Conservation (phyloP, 2,888 invertebrate genomes). For the Tetragonula carbonaria region DNA sequence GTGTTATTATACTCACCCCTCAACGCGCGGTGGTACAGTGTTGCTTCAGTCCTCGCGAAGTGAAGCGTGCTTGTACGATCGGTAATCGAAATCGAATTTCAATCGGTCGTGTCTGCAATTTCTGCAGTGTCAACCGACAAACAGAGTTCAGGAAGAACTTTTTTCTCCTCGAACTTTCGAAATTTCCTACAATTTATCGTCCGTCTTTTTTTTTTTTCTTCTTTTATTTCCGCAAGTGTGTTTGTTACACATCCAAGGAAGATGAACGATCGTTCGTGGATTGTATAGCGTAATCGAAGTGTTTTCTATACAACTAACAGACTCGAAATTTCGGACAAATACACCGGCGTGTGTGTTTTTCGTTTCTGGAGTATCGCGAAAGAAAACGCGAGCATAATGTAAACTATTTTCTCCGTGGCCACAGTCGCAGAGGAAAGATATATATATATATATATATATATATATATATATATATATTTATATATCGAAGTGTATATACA, state of each 20-base stretch:
- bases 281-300: too few species aligned
- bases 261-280: too few species aligned
- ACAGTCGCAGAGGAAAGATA: background rate
- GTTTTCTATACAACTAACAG: too few species aligned
- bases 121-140: too few species aligned
- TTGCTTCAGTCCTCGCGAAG: conserved; percentile 60
- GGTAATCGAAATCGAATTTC: conserved; percentile 4
- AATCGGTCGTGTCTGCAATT: background rate
- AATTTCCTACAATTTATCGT: too few species aligned
- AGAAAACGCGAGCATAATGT: conserved; percentile 12
- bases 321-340: background rate
- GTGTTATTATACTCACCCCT: conserved; percentile 66
- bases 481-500: background rate
- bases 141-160: too few species aligned
- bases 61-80: conserved; percentile 21
- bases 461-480: background rate
- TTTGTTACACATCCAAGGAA: too few species aligned
- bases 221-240: too few species aligned
- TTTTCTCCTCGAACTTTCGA: too few species aligned
- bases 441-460: background rate
- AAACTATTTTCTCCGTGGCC: background rate
- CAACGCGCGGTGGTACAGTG: conserved; percentile 59
- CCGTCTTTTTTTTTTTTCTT: too few species aligned
- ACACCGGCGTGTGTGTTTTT: background rate
- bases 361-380: conserved; percentile 17